A percentile compares a stretch with the other conserved stretches of the same genome.
Conservation (phyloP, 2,888 invertebrate species). For the Sphecodes monilicornis region DNA sequence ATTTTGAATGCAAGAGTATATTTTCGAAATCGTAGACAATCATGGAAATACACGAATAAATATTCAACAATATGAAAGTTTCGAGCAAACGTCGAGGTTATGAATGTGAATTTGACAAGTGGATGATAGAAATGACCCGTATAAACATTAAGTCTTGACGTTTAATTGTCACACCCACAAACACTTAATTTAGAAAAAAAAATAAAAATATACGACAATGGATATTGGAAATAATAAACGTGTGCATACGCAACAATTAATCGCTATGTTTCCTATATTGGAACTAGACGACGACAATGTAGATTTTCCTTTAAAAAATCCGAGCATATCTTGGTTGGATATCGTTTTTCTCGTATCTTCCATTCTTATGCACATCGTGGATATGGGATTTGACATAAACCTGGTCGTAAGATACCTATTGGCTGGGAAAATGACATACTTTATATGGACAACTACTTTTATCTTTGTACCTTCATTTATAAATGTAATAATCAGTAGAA, state of each 20-base stretch:
- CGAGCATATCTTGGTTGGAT: constrained; percentile 86
- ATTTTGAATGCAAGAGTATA: not conserved
- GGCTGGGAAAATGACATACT: constrained; percentile 86
- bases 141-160: not conserved
- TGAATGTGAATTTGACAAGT: not conserved
- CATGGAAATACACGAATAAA: not conserved
- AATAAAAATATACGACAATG: constrained; percentile 36
- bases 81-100: constrained; percentile 34
- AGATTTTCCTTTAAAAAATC: constrained; percentile 76
- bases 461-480: constrained; percentile 91
- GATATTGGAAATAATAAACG: constrained; percentile 33
- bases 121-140: not conserved
- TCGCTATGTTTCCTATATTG: constrained; percentile 68
- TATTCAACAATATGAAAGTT: not conserved
- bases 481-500: constrained; percentile 90
- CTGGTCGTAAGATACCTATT: constrained; percentile 88
- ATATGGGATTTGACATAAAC: constrained; percentile 89
- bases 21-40: not conserved
- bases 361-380: constrained; percentile 89
- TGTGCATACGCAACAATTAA: constrained; percentile 53
- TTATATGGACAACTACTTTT: constrained; percentile 89
- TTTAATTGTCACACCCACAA: constrained; percentile 1
- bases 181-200: not conserved
- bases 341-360: constrained; percentile 88
- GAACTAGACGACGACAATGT: constrained; percentile 72